Conservation (phyloP, 2,888 invertebrate genomes). For the Theristus sp. region DNA sequence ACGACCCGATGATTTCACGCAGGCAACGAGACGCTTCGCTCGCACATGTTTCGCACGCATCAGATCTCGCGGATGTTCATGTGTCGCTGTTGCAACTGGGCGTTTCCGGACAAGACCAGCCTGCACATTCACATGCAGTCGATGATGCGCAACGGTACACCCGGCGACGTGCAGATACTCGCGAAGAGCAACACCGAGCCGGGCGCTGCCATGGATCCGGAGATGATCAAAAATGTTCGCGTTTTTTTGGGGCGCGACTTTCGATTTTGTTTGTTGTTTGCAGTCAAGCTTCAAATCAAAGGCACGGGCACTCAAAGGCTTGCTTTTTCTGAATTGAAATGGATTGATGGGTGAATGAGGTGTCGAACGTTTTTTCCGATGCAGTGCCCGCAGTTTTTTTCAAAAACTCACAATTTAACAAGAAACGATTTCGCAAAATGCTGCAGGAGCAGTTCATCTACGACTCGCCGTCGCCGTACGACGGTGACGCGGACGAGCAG, state of each 20-base stretch:
- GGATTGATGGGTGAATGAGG: too few relatives aligned
- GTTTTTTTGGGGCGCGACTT: too few relatives aligned
- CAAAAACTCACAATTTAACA: too few relatives aligned
- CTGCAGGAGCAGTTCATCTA: neutral
- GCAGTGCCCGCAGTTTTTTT: too few relatives aligned
- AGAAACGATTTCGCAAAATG: too few relatives aligned
- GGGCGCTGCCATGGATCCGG: neutral
- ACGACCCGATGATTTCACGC: too few relatives aligned
- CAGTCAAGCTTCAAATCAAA: too few relatives aligned
- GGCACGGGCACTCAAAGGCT: too few relatives aligned
- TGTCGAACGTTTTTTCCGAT: too few relatives aligned
- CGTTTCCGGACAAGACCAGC: slow-evolving; percentile 24
- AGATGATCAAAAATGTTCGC: too few relatives aligned
- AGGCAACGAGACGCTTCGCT: slow-evolving; percentile 8
- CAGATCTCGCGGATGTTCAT: slow-evolving; percentile 7
- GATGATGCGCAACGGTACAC: neutral
- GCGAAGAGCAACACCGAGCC: neutral
- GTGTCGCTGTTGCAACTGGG: slow-evolving; percentile 10
- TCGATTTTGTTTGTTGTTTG: too few relatives aligned
- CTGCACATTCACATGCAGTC: slow-evolving; percentile 22
- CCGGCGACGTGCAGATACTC: slow-evolving; percentile 1
- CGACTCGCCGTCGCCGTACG: neutral
- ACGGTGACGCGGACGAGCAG: neutral
- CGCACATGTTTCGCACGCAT: slow-evolving; percentile 6
- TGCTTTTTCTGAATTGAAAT: too few relatives aligned